phyloP scores from a whole-genome alignment of 2,888 invertebrate genomes.

The Drosophila fungiperda region DNA sequence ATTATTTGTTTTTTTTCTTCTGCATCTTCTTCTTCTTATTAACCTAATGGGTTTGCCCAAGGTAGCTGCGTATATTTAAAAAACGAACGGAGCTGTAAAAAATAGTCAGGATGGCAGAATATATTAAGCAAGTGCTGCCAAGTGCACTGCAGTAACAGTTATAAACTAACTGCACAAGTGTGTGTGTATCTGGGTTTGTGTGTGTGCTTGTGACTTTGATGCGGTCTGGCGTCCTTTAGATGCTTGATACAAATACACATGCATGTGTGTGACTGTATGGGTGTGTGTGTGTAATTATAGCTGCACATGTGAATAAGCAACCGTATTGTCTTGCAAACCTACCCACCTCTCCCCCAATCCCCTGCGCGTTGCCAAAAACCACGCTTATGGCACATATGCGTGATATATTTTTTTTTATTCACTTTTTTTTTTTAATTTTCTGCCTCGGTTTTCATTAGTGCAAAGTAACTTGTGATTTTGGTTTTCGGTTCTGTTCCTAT shows the following conservation, averaged over 20 bases:
- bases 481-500: slow-evolving; percentile 11
- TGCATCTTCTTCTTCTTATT: slow-evolving; percentile 64
- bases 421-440: slow-evolving; percentile 21
- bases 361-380: slow-evolving; percentile 13
- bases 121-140: slow-evolving; percentile 76
- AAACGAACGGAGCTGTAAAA: slow-evolving; percentile 39
- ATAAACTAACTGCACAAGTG: slow-evolving; percentile 35
- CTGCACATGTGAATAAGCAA: slow-evolving; percentile 61
- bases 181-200: slow-evolving; percentile 24
- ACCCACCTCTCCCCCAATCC: neutral
- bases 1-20: slow-evolving; percentile 4
- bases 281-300: slow-evolving; percentile 55
- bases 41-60: slow-evolving; percentile 78
- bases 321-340: slow-evolving; percentile 62
- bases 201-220: slow-evolving; percentile 61
- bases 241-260: slow-evolving; percentile 19
- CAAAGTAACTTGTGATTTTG: slow-evolving; percentile 58
- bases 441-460: slow-evolving; percentile 60
- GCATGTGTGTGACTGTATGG: neutral
- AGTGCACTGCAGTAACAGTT: slow-evolving; percentile 71
- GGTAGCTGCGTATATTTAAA: slow-evolving; percentile 35
- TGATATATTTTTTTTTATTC: slow-evolving; percentile 8
- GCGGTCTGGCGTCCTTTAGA: slow-evolving; percentile 61
- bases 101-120: slow-evolving; percentile 58
- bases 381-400: slow-evolving; percentile 34